Evolutionary conservation across 1,140 invertebrate species (phyloP).

Genomic region (Rhynchophorus ferrugineus): DNA sequence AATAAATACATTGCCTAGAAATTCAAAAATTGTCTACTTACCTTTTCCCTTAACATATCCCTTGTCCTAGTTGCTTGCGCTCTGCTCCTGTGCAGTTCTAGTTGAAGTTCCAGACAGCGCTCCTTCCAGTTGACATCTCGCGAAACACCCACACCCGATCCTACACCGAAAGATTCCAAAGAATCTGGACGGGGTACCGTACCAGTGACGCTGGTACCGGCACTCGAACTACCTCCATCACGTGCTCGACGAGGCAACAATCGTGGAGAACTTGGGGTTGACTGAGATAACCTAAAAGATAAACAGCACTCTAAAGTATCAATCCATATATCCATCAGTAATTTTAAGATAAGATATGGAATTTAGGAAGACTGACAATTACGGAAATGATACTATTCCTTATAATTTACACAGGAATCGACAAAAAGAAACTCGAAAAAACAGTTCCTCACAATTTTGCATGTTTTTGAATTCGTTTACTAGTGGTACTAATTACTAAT

Average conservation of each 20-base stretch:
- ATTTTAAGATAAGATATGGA: too few species aligned
- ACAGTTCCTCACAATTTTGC: too few species aligned
- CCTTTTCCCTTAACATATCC: constrained; percentile 80
- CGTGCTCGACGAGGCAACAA: constrained; percentile 51
- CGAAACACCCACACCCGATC: constrained; percentile 38
- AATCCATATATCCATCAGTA: neutral
- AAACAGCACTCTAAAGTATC: constrained; percentile 2
- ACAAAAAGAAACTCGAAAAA: too few species aligned
- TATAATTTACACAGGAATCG: too few species aligned
- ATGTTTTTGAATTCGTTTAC: too few species aligned
- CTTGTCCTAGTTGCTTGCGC: constrained; percentile 76
- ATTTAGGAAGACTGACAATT: too few species aligned
- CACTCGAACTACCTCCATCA: constrained; percentile 15
- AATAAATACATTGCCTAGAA: too few species aligned
- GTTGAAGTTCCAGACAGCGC: constrained; percentile 70
- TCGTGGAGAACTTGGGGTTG: constrained; percentile 60
- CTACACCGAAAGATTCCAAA: constrained; percentile 26
- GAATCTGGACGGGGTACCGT: constrained; percentile 37
- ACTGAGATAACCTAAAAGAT: constrained; percentile 37
- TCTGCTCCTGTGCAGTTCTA: constrained; percentile 72
- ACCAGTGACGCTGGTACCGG: constrained; percentile 9
- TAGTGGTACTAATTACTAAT: too few species aligned
- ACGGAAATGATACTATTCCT: too few species aligned
- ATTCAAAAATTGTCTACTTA: too few species aligned
- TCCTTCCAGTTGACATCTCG: constrained; percentile 71